Evolutionary conservation across 2,113 vertebrate genomes (phyloP).

Genomic region (Willisornis vidua): DNA sequence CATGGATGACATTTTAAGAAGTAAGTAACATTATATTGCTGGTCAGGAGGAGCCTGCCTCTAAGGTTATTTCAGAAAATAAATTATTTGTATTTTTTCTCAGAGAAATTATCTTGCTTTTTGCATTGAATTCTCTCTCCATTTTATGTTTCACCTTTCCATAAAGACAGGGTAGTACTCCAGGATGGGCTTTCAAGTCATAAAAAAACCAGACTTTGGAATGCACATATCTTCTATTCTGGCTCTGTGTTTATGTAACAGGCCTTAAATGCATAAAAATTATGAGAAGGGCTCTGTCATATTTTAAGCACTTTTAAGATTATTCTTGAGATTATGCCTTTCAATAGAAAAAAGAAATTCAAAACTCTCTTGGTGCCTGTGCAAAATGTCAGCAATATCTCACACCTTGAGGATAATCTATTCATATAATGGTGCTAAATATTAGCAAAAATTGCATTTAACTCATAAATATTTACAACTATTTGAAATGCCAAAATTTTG

Average conservation of each 20-base stretch:
- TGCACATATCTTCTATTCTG: not conserved
- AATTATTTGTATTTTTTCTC: not conserved
- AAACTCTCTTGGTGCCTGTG: not conserved
- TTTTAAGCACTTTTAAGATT: not conserved
- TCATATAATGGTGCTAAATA: not conserved
- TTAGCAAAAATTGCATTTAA: slow-evolving; percentile 41
- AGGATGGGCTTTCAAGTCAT: not conserved
- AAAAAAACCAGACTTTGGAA: not conserved
- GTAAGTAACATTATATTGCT: not conserved
- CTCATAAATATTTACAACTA: slow-evolving; percentile 62
- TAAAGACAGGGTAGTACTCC: not conserved
- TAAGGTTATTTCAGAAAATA: not conserved
- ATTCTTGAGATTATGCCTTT: not conserved
- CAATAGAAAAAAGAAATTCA: not conserved
- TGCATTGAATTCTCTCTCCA: not conserved
- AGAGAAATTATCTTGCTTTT: not conserved
- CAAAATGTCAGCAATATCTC: slow-evolving; percentile 11
- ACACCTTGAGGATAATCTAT: slow-evolving; percentile 22
- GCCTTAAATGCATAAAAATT: not conserved
- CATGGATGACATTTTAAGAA: not conserved
- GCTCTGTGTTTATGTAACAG: not conserved
- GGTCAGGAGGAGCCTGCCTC: not conserved
- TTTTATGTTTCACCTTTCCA: not conserved
- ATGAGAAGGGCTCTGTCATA: not conserved
- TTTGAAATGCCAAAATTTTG: slow-evolving; percentile 47